Percentiles rank a stretch among this genome's conserved stretches.
phyloP scores from a whole-genome alignment of 2,888 invertebrate genomes.

The Abscondita cerata region DNA sequence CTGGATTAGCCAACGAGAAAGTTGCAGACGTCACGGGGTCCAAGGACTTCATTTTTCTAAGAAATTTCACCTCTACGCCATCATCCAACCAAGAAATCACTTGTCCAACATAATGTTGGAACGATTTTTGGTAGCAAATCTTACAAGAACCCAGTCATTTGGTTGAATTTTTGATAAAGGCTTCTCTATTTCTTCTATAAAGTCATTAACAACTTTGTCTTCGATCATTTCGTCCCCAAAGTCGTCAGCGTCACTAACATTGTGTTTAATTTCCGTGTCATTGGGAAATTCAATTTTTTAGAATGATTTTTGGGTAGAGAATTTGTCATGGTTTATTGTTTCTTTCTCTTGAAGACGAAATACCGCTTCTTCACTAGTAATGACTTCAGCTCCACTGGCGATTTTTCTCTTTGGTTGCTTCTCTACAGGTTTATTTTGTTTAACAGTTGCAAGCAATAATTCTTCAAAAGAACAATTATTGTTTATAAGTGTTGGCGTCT shows the following conservation, averaged over 20 bases:
- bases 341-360: not conserved
- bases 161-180: not conserved
- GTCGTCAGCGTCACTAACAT: not conserved
- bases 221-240: constrained; percentile 3
- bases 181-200: not conserved
- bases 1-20: not conserved
- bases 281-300: not conserved
- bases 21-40: not conserved
- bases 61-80: no score
- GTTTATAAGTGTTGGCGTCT: not conserved
- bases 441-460: constrained; percentile 6
- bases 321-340: not conserved
- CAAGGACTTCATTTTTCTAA: not conserved
- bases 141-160: not conserved
- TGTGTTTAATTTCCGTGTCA: not conserved
- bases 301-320: not conserved
- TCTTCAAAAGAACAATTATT: constrained; percentile 7
- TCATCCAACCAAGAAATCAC: no score
- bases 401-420: not conserved
- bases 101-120: no score
- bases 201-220: not conserved
- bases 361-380: constrained; percentile 2
- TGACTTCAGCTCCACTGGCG: constrained; percentile 5
- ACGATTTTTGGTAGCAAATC: not conserved
- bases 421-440: not conserved